Percentiles rank a stretch among this genome's conserved stretches.
Conservation (phyloP, 2,888 invertebrate genomes). For the Diabrotica balteata region DNA sequence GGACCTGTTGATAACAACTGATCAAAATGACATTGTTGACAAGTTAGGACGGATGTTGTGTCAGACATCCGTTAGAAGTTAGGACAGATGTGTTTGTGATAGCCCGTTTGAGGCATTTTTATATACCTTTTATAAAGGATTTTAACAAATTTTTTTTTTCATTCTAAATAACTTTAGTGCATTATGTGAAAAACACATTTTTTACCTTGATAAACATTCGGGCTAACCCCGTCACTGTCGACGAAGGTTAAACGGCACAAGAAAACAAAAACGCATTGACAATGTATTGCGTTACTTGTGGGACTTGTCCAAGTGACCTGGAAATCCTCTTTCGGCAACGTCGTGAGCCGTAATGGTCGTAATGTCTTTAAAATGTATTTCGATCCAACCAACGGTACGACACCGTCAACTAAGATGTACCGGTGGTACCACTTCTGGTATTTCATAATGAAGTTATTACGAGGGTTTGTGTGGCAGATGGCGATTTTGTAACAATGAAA, state of each 20-base stretch:
- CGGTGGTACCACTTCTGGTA: slow-evolving; percentile 3
- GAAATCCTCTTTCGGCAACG: slow-evolving; percentile 27
- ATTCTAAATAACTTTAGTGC: too few relatives aligned
- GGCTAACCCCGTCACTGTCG: too few relatives aligned
- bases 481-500: too few relatives aligned
- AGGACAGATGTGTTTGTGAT: too few relatives aligned
- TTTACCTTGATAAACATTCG: not conserved
- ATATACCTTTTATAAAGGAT: too few relatives aligned
- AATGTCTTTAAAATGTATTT: slow-evolving; percentile 21
- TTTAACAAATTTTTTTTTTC: too few relatives aligned
- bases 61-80: too few relatives aligned
- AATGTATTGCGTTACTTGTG: slow-evolving; percentile 20
- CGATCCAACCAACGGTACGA: slow-evolving; percentile 32
- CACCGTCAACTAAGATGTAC: slow-evolving; percentile 18
- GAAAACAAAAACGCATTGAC: slow-evolving; percentile 16
- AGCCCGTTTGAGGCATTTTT: too few relatives aligned
- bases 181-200: not conserved
- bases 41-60: too few relatives aligned
- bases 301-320: slow-evolving; percentile 31
- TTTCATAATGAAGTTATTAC: slow-evolving; percentile 3
- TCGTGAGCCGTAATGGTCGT: slow-evolving; percentile 23
- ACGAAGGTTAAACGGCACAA: not conserved
- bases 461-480: not conserved
- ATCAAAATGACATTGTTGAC: too few relatives aligned
- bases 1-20: too few relatives aligned